These are phyloP conservation scores for Poecilobothrus nobilitatus DNA, from an alignment of 2,888 invertebrate species.

Conservation along the genomic window DNA sequence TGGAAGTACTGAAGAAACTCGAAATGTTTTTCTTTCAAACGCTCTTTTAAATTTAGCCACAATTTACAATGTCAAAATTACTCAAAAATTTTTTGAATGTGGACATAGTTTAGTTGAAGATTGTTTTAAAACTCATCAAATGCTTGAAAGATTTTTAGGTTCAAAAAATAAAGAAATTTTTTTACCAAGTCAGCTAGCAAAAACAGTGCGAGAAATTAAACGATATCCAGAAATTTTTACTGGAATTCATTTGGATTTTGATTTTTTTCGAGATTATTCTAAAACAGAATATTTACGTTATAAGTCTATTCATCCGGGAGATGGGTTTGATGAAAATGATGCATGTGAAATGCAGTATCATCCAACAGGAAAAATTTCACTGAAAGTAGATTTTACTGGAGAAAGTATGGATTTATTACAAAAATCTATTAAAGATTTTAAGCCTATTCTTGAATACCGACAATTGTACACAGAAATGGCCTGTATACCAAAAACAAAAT, in stretches of 20 bases:
- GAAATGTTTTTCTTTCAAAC: background rate
- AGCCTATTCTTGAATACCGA: slow-evolving; percentile 3
- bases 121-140: background rate
- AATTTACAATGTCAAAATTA: background rate
- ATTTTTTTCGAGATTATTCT: background rate
- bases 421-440: background rate
- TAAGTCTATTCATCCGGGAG: background rate
- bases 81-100: slow-evolving; percentile 8
- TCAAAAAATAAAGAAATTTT: background rate
- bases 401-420: background rate
- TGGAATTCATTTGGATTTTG: slow-evolving; percentile 7
- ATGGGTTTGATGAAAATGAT: slow-evolving; percentile 8
- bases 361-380: background rate
- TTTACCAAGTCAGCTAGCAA: slow-evolving; percentile 9
- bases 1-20: background rate
- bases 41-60: slow-evolving; percentile 7
- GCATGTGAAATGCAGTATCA: background rate
- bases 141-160: slow-evolving; percentile 1
- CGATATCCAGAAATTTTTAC: background rate
- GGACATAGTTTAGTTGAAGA: slow-evolving; percentile 10
- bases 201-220: slow-evolving; percentile 1
- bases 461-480: background rate
- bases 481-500: background rate
- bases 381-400: background rate
- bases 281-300: background rate